A percentile compares a stretch with the other conserved stretches of the same genome.
Conservation (phyloP, 1,140 invertebrate species). For the Marisa cornuarietis region DNA sequence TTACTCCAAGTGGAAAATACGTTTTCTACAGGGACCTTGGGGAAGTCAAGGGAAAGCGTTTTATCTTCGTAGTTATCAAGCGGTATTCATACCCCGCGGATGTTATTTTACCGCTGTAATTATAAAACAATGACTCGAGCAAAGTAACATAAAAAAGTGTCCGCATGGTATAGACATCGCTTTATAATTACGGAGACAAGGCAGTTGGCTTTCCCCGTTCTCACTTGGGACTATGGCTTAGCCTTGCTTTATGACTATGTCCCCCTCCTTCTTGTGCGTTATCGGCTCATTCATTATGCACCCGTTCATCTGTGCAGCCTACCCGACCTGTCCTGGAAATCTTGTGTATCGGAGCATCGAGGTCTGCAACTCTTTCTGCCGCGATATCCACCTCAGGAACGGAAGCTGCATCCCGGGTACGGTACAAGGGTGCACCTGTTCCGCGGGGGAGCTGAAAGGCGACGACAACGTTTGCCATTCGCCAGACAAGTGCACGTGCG, state of each 20-base stretch:
- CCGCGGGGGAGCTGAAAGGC: slow-evolving; percentile 17
- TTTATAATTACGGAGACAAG: not conserved
- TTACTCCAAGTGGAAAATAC: no score
- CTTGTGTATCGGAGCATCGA: not conserved
- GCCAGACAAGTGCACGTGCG: slow-evolving; percentile 78
- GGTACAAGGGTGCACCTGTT: slow-evolving; percentile 34
- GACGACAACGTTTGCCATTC: slow-evolving; percentile 79
- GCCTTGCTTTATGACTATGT: no score
- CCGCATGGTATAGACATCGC: not conserved
- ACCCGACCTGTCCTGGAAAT: not conserved
- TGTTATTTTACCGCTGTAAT: no score
- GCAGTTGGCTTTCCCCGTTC: not conserved
- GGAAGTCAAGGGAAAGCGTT: no score
- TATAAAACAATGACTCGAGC: no score
- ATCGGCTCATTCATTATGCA: not conserved
- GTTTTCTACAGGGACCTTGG: no score
- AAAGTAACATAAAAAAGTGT: no score
- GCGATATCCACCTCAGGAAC: slow-evolving; percentile 17
- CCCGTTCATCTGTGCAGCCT: not conserved
- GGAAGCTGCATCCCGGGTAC: slow-evolving; percentile 35
- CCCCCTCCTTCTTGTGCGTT: not conserved
- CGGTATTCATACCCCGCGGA: no score
- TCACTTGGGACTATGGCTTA: no score
- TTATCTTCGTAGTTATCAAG: no score
- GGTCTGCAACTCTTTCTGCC: slow-evolving; percentile 30